Percentiles rank a stretch among this genome's conserved stretches.
These are phyloP conservation scores for Luperina testacea DNA, from an alignment of 2,888 invertebrate species.

Conservation along the genomic window DNA sequence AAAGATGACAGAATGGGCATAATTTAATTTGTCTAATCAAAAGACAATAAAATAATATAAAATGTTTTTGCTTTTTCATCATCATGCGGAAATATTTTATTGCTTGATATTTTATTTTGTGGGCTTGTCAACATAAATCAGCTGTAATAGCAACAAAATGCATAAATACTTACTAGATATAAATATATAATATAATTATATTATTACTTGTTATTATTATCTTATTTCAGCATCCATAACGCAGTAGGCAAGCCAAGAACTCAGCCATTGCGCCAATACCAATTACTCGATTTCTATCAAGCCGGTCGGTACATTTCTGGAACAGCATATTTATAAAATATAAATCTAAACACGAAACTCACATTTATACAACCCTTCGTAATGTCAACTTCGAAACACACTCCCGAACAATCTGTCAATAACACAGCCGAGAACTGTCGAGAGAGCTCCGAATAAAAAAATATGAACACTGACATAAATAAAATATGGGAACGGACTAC, in stretches of 20 bases:
- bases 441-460: slow-evolving; percentile 25
- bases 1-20: not conserved
- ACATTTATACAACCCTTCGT: slow-evolving; percentile 13
- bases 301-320: not conserved
- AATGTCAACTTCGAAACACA: slow-evolving; percentile 20
- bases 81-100: not conserved
- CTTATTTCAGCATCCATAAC: not conserved
- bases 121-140: not conserved
- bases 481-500: slow-evolving; percentile 16
- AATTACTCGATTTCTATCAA: slow-evolving; percentile 1
- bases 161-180: not conserved
- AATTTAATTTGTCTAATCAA: not conserved
- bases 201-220: too few relatives aligned
- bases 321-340: not conserved
- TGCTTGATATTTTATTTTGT: not conserved
- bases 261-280: not conserved
- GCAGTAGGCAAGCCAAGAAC: not conserved
- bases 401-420: slow-evolving; percentile 35
- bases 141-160: not conserved
- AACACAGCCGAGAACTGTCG: slow-evolving; percentile 23
- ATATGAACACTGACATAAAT: slow-evolving; percentile 28
- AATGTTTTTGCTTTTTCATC: not conserved
- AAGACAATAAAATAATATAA: not conserved
- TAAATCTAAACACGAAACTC: not conserved
- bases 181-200: too few relatives aligned